Evolutionary conservation across 1,140 invertebrate genomes (phyloP), one percentile per base, ranked within the genome.

Genomic region (Drosophila willistoni): DNA sequence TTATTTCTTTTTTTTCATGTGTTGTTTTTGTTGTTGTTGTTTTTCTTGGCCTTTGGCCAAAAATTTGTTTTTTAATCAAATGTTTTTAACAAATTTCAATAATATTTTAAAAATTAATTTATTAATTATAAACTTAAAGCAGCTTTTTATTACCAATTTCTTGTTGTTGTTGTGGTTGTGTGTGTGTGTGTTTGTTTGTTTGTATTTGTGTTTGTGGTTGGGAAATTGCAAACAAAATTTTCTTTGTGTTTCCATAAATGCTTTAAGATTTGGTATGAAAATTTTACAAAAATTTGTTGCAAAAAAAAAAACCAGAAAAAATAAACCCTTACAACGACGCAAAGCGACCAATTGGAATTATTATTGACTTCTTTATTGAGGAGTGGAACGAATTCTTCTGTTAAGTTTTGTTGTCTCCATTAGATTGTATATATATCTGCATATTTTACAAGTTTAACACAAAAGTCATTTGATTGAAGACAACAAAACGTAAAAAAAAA

Each of bases 81-180:
- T 69, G 59, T 68, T 73, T 74, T 65, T 79, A 47, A 66, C 71
- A 81, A 42, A 64, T 61, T 36, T 74, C 34, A 64, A 73, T 65
- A 81, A 85, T 51, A 51, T 51, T 10, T 82, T 85, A 81, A 81
- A 79, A 71, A 71, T 82, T 87, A 82, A 82, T 79, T 81, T 82
- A 86, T 68, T 55, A 79, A 87, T 87, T 77, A 83, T 86, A 83
- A 83, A 86, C 80, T 76, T 87, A 82, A 86, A 86, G 82, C 82
- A 79, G 82, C 81, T 29, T 71, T 73, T 9, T 68, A 51, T 75
- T 75, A 78, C 74, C 73, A 77, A 72, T 62, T 68, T 63, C 39
- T 39, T 55, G 19, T 64, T 60, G 59, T 62, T 25, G 22, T 25
- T 3, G 3, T 25, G 1, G 19, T 22, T 22, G 55, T 73, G 33